phyloP scores from a whole-genome alignment of 2,888 invertebrate species.

The Limnephilus rhombicus region DNA sequence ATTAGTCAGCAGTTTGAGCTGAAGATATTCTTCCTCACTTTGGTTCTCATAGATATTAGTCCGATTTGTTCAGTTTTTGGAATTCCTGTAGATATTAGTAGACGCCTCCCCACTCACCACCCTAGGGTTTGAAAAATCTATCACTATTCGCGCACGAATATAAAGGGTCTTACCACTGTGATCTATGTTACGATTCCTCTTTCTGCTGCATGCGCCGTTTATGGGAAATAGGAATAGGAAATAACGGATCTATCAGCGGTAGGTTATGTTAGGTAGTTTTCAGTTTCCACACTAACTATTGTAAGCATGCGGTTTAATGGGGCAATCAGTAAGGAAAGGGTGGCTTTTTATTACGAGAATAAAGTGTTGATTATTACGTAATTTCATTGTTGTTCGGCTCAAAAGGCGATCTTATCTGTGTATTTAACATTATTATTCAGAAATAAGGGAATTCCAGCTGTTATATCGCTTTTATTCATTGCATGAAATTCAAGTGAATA shows the following conservation, averaged over 20 bases:
- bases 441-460: background rate
- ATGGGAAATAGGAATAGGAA: background rate
- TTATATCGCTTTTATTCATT: background rate
- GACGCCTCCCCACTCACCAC: background rate
- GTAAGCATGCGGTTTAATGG: background rate
- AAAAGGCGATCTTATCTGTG: constrained; percentile 27
- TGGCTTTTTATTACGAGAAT: constrained; percentile 45
- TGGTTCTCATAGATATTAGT: too few relatives aligned
- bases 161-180: background rate
- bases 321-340: constrained; percentile 36
- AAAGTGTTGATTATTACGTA: constrained; percentile 48
- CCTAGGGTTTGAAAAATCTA: background rate
- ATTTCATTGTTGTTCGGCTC: constrained; percentile 27
- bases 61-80: too few relatives aligned
- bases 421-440: background rate
- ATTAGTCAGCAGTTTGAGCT: too few relatives aligned
- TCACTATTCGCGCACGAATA: background rate
- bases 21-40: too few relatives aligned
- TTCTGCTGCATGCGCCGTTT: background rate
- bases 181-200: background rate
- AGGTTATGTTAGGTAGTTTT: background rate
- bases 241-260: background rate
- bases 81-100: too few relatives aligned
- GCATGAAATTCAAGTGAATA: background rate
- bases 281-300: background rate